These are phyloP conservation scores for Carcina quercana DNA, from an alignment of 2,888 invertebrate genomes.

Conservation along the genomic window DNA sequence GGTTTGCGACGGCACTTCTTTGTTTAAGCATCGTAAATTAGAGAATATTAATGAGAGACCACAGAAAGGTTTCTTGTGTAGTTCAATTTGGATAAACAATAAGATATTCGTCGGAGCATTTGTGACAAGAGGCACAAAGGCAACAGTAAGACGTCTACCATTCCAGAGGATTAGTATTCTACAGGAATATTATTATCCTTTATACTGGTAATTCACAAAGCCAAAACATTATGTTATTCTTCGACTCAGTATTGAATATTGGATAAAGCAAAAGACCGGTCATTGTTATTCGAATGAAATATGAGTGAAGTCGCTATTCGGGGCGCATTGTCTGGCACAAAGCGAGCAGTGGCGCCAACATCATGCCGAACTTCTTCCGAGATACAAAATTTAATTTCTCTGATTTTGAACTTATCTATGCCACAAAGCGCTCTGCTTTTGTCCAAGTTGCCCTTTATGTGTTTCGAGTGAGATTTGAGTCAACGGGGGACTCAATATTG, in stretches of 20 bases:
- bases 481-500: conserved; percentile 51
- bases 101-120: conserved; percentile 1
- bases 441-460: conserved; percentile 52
- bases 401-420: conserved; percentile 49
- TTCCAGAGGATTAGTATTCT: conserved; percentile 4
- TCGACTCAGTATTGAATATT: conserved; percentile 43
- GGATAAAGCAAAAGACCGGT: conserved; percentile 47
- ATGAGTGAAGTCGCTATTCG: conserved; percentile 50
- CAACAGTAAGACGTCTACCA: neutral
- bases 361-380: conserved; percentile 36
- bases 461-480: conserved; percentile 44
- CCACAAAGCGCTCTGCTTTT: conserved; percentile 40
- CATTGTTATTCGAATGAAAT: conserved; percentile 59
- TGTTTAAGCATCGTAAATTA: conserved; percentile 44
- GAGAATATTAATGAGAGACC: conserved; percentile 46
- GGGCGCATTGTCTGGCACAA: conserved; percentile 52
- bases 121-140: conserved; percentile 1
- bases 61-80: conserved; percentile 39
- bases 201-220: conserved; percentile 11
- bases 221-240: conserved; percentile 30
- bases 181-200: conserved; percentile 1
- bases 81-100: conserved; percentile 24
- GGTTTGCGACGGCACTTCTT: conserved; percentile 33
- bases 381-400: conserved; percentile 61
- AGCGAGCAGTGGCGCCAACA: conserved; percentile 33